phyloP scores from a whole-genome alignment of 1,140 invertebrate species.

The Listronotus oregonensis region DNA sequence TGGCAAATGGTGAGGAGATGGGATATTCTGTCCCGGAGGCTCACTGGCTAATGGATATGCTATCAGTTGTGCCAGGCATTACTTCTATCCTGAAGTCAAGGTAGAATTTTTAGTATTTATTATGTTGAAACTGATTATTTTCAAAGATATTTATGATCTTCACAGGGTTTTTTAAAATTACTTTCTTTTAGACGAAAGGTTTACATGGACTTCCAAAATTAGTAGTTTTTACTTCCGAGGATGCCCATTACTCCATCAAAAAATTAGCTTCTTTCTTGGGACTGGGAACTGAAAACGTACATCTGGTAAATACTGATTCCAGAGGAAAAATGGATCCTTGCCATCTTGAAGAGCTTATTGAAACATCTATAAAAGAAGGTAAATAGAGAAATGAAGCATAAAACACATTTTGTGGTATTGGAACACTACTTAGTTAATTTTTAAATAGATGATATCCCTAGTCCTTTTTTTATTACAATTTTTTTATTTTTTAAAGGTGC shows the following conservation, averaged over 20 bases:
- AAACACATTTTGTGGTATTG: background rate
- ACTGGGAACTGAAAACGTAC: conserved; percentile 79
- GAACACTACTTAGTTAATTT: too few relatives aligned
- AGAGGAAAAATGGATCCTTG: conserved; percentile 77
- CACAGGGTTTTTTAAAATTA: too few relatives aligned
- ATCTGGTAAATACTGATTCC: conserved; percentile 70
- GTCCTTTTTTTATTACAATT: too few relatives aligned
- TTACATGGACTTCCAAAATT: conserved; percentile 69
- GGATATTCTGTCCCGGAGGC: conserved; percentile 94
- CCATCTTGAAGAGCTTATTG: conserved; percentile 75
- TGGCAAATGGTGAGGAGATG: conserved; percentile 72
- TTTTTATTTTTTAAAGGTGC: conserved; percentile 55
- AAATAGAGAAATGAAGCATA: background rate
- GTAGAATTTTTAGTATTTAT: conserved; percentile 52
- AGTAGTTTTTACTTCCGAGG: conserved; percentile 82
- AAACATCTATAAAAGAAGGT: conserved; percentile 66
- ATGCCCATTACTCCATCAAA: conserved; percentile 94
- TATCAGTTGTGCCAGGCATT: conserved; percentile 84
- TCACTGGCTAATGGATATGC: conserved; percentile 95
- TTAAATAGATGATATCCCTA: too few relatives aligned
- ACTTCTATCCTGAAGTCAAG: conserved; percentile 79
- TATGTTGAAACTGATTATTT: too few relatives aligned
- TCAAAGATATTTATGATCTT: too few relatives aligned
- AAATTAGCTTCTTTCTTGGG: conserved; percentile 82
- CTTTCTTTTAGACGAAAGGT: conserved; percentile 71